These are phyloP conservation scores for Drosophila insularis DNA, from an alignment of 1,140 invertebrate genomes.

Conservation along the genomic window DNA sequence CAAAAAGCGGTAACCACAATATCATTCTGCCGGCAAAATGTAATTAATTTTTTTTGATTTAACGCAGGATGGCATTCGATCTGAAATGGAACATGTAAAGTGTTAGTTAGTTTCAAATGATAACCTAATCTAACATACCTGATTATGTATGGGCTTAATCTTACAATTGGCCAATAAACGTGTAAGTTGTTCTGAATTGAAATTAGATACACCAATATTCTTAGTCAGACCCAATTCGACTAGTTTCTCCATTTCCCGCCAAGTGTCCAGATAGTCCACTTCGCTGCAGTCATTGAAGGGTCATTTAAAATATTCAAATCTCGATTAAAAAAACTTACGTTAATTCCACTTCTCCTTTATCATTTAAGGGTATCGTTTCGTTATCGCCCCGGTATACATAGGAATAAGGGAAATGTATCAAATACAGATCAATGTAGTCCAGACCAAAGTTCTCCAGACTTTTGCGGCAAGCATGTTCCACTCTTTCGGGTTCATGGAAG, in stretches of 20 bases:
- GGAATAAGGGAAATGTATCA: conserved; percentile 94
- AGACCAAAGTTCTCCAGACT: conserved; percentile 87
- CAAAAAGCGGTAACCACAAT: conserved; percentile 91
- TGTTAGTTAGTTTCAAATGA: not conserved
- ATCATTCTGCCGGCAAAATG: conserved; percentile 86
- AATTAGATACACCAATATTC: conserved; percentile 93
- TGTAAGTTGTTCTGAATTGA: conserved; percentile 89
- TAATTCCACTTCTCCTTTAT: conserved; percentile 84
- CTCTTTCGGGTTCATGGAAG: conserved; percentile 85
- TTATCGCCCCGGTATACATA: conserved; percentile 83
- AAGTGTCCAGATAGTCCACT: conserved; percentile 91
- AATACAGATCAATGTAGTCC: conserved; percentile 92
- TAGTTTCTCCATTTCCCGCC: conserved; percentile 90
- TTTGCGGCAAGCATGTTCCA: conserved; percentile 85
- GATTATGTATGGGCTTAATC: conserved; percentile 89
- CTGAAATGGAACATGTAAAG: conserved; percentile 49
- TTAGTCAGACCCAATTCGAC: conserved; percentile 87
- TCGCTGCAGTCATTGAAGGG: conserved; percentile 81
- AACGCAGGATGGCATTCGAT: conserved; percentile 90
- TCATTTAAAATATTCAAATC: not conserved
- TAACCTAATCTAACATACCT: conserved; percentile 83
- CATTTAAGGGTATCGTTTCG: conserved; percentile 83
- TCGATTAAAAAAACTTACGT: conserved; percentile 34
- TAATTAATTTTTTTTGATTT: conserved; percentile 87
- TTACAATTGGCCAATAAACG: conserved; percentile 86